Evolutionary conservation across 2,888 invertebrate species (phyloP), one percentile per base, ranked within the genome.

Genomic region (Gymnoscelis rufifasciata): DNA sequence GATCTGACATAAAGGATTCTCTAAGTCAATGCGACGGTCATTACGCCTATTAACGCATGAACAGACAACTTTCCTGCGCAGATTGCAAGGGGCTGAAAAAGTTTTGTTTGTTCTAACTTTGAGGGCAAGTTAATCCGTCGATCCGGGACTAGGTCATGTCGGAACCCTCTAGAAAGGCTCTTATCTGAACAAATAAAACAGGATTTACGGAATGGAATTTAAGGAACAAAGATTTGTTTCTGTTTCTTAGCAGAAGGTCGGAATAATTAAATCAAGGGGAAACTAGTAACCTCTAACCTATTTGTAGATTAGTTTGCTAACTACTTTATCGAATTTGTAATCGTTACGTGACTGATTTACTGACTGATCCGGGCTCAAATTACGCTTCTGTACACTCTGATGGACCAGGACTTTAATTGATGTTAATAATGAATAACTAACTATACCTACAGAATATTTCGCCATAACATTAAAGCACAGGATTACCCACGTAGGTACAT

Each of bases 81-180:
- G 27, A 49, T 15, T 43, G 29, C 30, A 23, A 12, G 30, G 29
- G 30, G 30, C 23, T 39, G 14, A 38, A 38, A 47, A 43, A 41
- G 44, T 41, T 33, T 38, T 30, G 31, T 50, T 47, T 42, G 39
- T 54, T 48, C 38, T 46, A 43, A 43, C 47, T 49, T 48, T 40
- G 43, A 51, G 43, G 39, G 36, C 39, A 49, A 53, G 43, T 44
- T 53, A 52, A 53, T 53, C 53, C 41, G 27, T 29, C 33, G 39
- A 48, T 48, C 44, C 31, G 10, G 41, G 40, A 35, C 23, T 50
- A 47, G 48, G 50, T 36, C 51, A 45, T 52, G 47, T 29, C 31
- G 43, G 19, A 43, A 28, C 44, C 38, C 38, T 29, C 7, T 33
- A 19, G 14, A 23, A 41, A 36, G 24, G 26, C 37, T 10, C 31